Base-by-base conservation (phyloP, 1,140 invertebrate species). In the Caenorhabditis tropicalis region DNA sequence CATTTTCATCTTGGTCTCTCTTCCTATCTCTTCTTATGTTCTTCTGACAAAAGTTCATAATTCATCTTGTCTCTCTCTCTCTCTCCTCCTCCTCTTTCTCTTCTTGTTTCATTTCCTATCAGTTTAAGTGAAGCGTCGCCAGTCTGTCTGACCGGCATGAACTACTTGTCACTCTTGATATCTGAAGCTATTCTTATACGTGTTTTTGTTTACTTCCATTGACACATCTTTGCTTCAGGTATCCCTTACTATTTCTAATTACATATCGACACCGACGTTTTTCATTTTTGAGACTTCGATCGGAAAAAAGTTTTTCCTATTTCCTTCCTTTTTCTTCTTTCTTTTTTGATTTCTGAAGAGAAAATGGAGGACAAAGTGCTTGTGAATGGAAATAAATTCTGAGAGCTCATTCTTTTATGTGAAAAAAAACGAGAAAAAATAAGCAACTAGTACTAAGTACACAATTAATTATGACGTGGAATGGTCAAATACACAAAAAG, bases 31-130 rank as follows among this genome's bases (percentile, higher is more conserved):
- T 36, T 24, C 10, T 65, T 16, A 19, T 74, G 15, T 74, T 74
- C 65, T 74, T 27, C n/a, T 46, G 27, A 74, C 65, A 43, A 43
- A 74, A 74, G 65, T 74, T 74, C 65, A 74, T 74, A 39, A 74
- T 81, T 81, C 79, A 81, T 39, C 12, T 48, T 79, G n/a, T 79
- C 36, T 79, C 24, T 56, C 79, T 48, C 79, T 81, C 79, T 60
- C 31, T 82, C 31, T 39, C 6, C 27, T 43, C 60, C 36, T 43
- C 33, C 39, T 27, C 56, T 15, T 36, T 21, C 3, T n/a, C n/a
- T n/a, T 39, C 6, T 19, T 43, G 58, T 31, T 43, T 43, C 27
- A 6, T 39, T 19, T 36, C 53, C 36, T 43, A 31, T 49, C 81
- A 48, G 33, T 49, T 80, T 33, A 5, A n/a, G 21, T 43, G 39